Base-by-base conservation (phyloP, 2,888 invertebrate species). In the Nemoura dubitans region DNA sequence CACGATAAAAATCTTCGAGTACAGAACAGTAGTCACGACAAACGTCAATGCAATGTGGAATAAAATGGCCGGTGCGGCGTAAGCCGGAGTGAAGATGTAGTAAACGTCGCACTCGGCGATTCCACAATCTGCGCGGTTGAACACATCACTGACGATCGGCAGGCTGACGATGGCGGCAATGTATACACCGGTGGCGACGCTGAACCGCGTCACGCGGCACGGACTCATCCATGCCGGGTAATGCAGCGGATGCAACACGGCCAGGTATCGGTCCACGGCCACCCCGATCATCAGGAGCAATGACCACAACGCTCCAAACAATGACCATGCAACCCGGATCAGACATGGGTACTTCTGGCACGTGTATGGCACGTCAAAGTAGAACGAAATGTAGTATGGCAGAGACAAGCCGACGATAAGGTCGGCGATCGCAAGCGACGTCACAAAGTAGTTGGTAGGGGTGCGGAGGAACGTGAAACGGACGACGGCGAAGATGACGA, bases 381-480 rank as follows among this genome's bases (percentile, higher is more conserved):
- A 89, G 87, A 90, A 89, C n/a, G 88, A 87, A 29, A 89, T 85
- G 86, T 89, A 89, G 87, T 88, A 89, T 14, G 89, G 89, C 0
- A 89, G 88, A 77, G 87, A 88, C 10, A 89, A 78, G 3, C 88
- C 89, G 10, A 89, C 89, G 36, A 89, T 76, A 0, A 89, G 86
- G 76, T 89, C 89, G 7, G 89, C 86, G 3, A 87, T 88, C 6
- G 89, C 89, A 27, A 89, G 59, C 3, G 88, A 87, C 0, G 88
- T 85, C 29, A 89, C 89, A 86, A 89, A 89, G n/a, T 88, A 87
- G 83, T 88, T 89, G 30, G 89, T 89, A 27, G 89, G 87, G 0
- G 87, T 89, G 76, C 88, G 88, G 10, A 89, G 86, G 27, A 86
- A 86, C n/a, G 86, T 85, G 85, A 88, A 88, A 29, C 86, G 76